Conservation (phyloP, 2,113 vertebrate species). For the Siniperca chuatsi region DNA sequence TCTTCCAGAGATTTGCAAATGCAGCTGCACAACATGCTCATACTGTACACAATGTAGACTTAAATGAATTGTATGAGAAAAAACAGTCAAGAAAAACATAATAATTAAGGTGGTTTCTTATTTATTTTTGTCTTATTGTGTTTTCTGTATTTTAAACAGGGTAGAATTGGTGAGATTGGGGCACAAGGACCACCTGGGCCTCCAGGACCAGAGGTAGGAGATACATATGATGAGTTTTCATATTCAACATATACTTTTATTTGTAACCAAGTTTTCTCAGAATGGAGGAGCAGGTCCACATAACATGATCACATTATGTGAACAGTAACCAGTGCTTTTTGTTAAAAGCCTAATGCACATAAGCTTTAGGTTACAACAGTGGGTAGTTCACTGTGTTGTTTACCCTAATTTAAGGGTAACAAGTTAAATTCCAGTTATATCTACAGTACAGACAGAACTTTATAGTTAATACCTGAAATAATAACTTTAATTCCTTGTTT, state of each 20-base stretch:
- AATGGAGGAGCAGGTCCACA: neutral
- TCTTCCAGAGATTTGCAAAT: neutral
- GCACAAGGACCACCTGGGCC: slow-evolving; percentile 87
- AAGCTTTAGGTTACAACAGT: neutral
- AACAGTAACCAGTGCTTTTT: neutral
- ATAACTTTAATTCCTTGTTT: neutral
- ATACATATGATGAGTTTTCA: neutral
- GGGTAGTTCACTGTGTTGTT: neutral
- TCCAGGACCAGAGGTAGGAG: slow-evolving; percentile 94
- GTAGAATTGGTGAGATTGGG: slow-evolving; percentile 91
- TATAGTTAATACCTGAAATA: too few relatives aligned
- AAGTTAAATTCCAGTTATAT: neutral
- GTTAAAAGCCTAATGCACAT: neutral
- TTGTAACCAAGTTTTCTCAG: neutral
- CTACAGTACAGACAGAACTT: neutral
- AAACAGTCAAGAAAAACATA: neutral
- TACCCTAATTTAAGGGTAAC: neutral
- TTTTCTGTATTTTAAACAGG: slow-evolving; percentile 82
- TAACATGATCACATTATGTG: neutral
- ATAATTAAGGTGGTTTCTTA: neutral
- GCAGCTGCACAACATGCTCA: neutral
- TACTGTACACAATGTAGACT: neutral
- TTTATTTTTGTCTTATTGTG: slow-evolving; percentile 20
- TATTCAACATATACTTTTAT: neutral
- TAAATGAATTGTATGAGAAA: neutral